Evolutionary conservation across 2,888 invertebrate species (phyloP).

Genomic region (Dicranocentrus wangi): DNA sequence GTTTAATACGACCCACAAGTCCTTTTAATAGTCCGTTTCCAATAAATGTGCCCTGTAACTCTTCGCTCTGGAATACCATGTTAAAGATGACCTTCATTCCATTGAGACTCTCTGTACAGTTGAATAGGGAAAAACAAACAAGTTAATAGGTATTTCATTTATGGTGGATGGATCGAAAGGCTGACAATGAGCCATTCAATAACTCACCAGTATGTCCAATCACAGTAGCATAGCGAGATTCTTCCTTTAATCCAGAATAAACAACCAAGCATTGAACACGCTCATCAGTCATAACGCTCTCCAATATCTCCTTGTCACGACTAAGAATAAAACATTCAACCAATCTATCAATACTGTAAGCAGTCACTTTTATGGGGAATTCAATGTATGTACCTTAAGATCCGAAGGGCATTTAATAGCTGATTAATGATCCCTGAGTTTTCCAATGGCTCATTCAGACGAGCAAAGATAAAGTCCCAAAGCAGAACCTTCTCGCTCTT

Average conservation of each 20-base stretch:
- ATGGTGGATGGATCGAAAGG: too few relatives aligned
- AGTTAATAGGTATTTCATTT: background rate
- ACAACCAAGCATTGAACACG: conserved; percentile 81
- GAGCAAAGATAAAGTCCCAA: conserved; percentile 80
- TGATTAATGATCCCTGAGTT: conserved; percentile 76
- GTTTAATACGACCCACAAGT: conserved; percentile 82
- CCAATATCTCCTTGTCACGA: conserved; percentile 85
- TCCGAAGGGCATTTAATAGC: conserved; percentile 80
- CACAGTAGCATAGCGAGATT: background rate
- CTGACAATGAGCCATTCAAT: too few relatives aligned
- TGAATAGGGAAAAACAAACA: background rate
- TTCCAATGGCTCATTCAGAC: conserved; percentile 76
- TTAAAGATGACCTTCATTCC: conserved; percentile 92
- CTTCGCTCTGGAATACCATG: conserved; percentile 84
- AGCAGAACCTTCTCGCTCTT: conserved; percentile 78
- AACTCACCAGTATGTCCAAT: too few relatives aligned
- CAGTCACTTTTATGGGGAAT: background rate
- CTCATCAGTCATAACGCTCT: conserved; percentile 81
- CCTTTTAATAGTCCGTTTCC: conserved; percentile 82
- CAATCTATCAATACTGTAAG: background rate
- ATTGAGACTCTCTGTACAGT: conserved; percentile 77
- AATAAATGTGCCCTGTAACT: conserved; percentile 79
- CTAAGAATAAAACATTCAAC: background rate
- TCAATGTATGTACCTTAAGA: conserved; percentile 79
- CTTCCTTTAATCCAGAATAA: background rate